phyloP scores from a whole-genome alignment of 2,888 invertebrate genomes.

The Lepidochitona cinerea region DNA sequence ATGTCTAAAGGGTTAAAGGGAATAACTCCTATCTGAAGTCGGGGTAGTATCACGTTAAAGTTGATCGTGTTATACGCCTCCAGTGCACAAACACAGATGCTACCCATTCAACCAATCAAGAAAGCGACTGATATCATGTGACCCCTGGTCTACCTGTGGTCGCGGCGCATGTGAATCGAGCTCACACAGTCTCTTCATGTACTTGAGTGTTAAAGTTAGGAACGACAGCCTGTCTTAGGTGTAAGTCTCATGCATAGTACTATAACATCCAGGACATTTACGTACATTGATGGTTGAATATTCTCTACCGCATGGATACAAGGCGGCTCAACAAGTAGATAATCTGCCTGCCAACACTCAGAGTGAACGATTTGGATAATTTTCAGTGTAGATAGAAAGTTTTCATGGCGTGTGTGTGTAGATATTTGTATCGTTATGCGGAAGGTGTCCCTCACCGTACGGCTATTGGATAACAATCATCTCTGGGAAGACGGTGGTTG shows the following conservation, averaged over 20 bases:
- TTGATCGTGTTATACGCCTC: conserved; percentile 3
- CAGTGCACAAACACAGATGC: conserved; percentile 1
- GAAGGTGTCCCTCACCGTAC: neutral
- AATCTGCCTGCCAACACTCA: too few species aligned
- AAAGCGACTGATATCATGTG: neutral
- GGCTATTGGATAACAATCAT: neutral
- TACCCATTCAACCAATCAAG: neutral
- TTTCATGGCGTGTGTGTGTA: neutral
- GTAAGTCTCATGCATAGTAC: too few species aligned
- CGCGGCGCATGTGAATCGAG: conserved; percentile 3
- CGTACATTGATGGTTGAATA: too few species aligned
- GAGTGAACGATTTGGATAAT: too few species aligned
- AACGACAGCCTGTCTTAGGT: too few species aligned
- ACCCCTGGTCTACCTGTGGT: neutral
- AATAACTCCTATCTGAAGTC: neutral
- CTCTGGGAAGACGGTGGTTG: neutral
- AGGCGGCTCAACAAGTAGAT: too few species aligned
- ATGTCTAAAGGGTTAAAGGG: neutral
- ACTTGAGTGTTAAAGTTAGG: too few species aligned
- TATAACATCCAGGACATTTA: too few species aligned
- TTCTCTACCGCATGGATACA: too few species aligned
- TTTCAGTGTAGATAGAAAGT: too few species aligned
- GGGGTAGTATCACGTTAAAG: neutral
- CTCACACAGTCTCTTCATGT: too few species aligned
- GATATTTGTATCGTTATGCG: neutral